Base-by-base conservation (phyloP, 2,888 invertebrate species). In the Polydesmus complanatus region DNA sequence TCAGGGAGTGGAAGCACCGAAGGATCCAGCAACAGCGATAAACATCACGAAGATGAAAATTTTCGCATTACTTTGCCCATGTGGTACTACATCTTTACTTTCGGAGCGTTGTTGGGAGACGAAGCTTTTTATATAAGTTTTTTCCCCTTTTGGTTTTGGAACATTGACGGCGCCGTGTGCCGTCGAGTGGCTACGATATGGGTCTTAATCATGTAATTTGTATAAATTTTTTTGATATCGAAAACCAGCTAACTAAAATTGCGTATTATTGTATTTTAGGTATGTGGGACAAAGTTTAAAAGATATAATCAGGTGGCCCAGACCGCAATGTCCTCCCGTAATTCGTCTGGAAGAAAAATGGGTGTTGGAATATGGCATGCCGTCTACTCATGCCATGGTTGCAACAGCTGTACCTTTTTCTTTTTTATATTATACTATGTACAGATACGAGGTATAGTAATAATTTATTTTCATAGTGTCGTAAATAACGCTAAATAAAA, bases 61-160 rank as follows among this genome's bases (percentile, higher is more conserved):
- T 18, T 22, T 54, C 23, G 23, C 14, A 65, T 67, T 22, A 61
- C 62, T n/a, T 88, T 86, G 73, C 80, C 79, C 69, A 84, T 87
- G 70, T 88, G 91, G 85, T 88, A 88, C 75, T 88, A 86, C 73
- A 70, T 92, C 64, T 93, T 93, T 73, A 74, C 83, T 22, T 79
- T 92, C 70, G 92, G 91, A 21, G 90, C 92, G 0, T 85, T 85
- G 64, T 75, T 94, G 27, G 93, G 93, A 0, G 91, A 93, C 75
- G 93, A 93, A 76, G 79, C 86, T 64, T 94, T 94, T 74, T 94
- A 93, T 74, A 83, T 86, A 1, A 80, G 83, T n/a, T 91, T 92
- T 71, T 91, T 92, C 70, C 90, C 93, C 1, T 90, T 90, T 73
- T 89, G 90, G 85, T 87, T 91, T 71, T 94, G 93, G 93, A 94